Conservation (phyloP, 2,113 vertebrate genomes). For the Pogona vitticeps region DNA sequence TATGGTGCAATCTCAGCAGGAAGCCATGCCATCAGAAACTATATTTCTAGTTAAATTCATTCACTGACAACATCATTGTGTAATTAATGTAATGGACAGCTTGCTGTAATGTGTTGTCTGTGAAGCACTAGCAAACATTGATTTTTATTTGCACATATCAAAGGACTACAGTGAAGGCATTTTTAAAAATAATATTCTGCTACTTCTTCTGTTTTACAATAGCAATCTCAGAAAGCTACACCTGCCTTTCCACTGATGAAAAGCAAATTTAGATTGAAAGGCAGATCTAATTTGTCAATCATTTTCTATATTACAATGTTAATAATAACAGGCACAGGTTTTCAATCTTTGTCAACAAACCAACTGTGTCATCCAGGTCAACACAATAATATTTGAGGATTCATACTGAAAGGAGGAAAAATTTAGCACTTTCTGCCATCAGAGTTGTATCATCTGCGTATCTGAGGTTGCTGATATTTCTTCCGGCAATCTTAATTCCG, state of each 20-base stretch:
- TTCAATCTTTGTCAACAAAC: conserved; percentile 2
- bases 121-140: conserved; percentile 40
- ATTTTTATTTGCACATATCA: conserved; percentile 20
- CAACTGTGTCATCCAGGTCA: neutral
- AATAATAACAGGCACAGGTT: neutral
- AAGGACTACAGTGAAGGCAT: conserved; percentile 19
- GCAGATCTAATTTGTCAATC: neutral
- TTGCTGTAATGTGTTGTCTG: neutral
- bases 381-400: neutral
- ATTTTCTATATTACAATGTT: neutral
- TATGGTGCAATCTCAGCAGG: neutral
- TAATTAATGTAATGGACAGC: conserved; percentile 32
- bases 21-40: conserved; percentile 1
- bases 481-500: no score
- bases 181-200: neutral
- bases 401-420: no score
- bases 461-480: no score
- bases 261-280: neutral
- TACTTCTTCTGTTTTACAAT: conserved; percentile 30
- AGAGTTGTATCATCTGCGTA: no score
- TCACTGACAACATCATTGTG: conserved; percentile 16
- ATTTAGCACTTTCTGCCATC: no score
- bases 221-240: neutral
- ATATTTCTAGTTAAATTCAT: conserved; percentile 34
- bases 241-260: conserved; percentile 1